Percentiles rank a stretch among this genome's conserved stretches.
Conservation (phyloP, 1,140 invertebrate species). For the Dendrolimus punctatus region DNA sequence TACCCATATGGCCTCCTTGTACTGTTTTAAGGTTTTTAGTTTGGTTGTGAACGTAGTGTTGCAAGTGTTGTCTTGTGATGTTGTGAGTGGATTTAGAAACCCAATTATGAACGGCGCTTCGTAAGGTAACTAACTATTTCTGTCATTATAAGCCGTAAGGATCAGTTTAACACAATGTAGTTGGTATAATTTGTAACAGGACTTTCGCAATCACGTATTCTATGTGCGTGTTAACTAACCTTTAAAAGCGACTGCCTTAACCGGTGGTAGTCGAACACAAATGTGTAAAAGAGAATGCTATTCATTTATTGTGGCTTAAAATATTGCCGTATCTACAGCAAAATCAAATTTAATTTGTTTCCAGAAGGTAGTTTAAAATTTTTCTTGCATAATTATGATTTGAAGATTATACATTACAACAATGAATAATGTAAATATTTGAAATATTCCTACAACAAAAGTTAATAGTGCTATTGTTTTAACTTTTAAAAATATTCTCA, state of each 20-base stretch:
- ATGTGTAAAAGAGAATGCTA: no score
- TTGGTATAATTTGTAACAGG: slow-evolving; percentile 46
- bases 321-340: no score
- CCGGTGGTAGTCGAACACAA: slow-evolving; percentile 6
- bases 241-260: slow-evolving; percentile 51
- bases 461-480: no score
- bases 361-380: no score
- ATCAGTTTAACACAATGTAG: not conserved
- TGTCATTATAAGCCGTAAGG: not conserved
- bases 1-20: slow-evolving; percentile 15
- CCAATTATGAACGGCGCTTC: slow-evolving; percentile 51
- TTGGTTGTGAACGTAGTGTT: slow-evolving; percentile 22
- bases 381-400: no score
- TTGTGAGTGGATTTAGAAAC: slow-evolving; percentile 63
- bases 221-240: slow-evolving; percentile 50
- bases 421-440: no score
- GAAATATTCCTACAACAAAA: no score
- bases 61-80: slow-evolving; percentile 53
- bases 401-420: no score
- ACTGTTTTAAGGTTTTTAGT: no score
- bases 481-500: no score
- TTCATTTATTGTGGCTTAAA: no score
- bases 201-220: slow-evolving; percentile 65
- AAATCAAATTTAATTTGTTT: no score
- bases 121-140: slow-evolving; percentile 46